Conservation (phyloP, 2,888 invertebrate genomes). For the Chironomus tentans region DNA sequence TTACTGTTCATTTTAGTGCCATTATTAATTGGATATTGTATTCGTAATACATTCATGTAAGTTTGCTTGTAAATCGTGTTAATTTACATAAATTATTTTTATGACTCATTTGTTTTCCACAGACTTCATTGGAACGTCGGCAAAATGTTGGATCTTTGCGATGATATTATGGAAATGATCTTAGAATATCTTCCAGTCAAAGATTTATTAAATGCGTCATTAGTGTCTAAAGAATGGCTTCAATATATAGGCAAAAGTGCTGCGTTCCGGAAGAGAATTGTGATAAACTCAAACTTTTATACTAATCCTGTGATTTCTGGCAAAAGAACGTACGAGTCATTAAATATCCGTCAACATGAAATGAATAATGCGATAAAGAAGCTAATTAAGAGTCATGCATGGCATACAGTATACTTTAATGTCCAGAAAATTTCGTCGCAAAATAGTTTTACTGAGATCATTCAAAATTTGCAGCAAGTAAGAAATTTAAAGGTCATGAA, state of each 20-base stretch:
- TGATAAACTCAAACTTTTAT: not conserved
- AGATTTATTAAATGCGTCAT: not conserved
- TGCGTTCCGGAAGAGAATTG: not conserved
- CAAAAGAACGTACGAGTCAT: not conserved
- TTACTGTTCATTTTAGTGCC: no score
- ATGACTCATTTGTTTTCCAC: no score
- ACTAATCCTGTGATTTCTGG: not conserved
- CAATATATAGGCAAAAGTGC: not conserved
- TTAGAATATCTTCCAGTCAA: not conserved
- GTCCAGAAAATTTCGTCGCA: not conserved
- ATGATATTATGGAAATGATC: not conserved
- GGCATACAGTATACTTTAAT: not conserved
- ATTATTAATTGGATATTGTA: no score
- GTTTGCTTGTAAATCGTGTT: no score
- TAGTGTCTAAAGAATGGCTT: not conserved
- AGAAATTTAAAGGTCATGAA: not conserved
- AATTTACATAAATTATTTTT: no score
- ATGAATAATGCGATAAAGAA: not conserved
- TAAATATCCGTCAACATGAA: not conserved
- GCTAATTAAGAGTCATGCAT: not conserved
- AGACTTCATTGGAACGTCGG: no score
- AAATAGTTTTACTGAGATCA: not conserved
- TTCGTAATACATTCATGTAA: no score
- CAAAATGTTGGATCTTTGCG: no score
- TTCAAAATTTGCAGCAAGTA: not conserved